Conservation (phyloP, 1,140 invertebrate species). For the Whitmania pigra region DNA sequence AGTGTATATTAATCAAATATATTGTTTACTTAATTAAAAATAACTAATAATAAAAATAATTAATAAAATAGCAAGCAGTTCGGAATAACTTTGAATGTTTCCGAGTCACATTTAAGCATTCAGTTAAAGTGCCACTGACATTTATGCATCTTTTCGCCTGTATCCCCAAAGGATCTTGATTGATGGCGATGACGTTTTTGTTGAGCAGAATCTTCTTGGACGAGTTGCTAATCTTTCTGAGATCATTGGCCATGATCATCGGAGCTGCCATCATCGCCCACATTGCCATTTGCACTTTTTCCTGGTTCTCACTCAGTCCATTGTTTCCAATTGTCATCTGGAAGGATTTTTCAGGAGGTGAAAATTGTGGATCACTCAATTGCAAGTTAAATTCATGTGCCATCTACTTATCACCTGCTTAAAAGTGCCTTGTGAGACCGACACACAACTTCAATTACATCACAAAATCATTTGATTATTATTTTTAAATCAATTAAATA, state of each 20-base stretch:
- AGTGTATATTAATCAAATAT: not conserved
- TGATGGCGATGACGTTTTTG: slow-evolving; percentile 77
- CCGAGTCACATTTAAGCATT: not conserved
- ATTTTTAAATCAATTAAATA: too few relatives aligned
- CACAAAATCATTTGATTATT: too few relatives aligned
- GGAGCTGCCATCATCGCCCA: slow-evolving; percentile 44
- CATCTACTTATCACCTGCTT: too few relatives aligned
- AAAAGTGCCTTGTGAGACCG: too few relatives aligned
- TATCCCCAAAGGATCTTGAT: slow-evolving; percentile 81
- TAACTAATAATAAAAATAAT: too few relatives aligned
- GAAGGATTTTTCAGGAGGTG: not conserved
- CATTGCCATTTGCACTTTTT: slow-evolving; percentile 42
- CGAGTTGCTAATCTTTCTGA: slow-evolving; percentile 66
- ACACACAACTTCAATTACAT: too few relatives aligned
- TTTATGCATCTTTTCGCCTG: slow-evolving; percentile 47
- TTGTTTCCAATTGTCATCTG: slow-evolving; percentile 24
- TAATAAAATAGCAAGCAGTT: not conserved
- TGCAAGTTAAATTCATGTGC: too few relatives aligned
- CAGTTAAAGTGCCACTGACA: slow-evolving; percentile 9
- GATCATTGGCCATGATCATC: slow-evolving; percentile 44
- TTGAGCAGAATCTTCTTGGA: slow-evolving; percentile 84
- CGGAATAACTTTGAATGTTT: not conserved
- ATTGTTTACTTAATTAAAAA: not conserved
- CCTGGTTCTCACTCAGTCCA: slow-evolving; percentile 32
- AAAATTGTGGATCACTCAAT: not conserved